Base-by-base conservation (phyloP, 2,888 invertebrate genomes). In the Silvanus unidentatus region DNA sequence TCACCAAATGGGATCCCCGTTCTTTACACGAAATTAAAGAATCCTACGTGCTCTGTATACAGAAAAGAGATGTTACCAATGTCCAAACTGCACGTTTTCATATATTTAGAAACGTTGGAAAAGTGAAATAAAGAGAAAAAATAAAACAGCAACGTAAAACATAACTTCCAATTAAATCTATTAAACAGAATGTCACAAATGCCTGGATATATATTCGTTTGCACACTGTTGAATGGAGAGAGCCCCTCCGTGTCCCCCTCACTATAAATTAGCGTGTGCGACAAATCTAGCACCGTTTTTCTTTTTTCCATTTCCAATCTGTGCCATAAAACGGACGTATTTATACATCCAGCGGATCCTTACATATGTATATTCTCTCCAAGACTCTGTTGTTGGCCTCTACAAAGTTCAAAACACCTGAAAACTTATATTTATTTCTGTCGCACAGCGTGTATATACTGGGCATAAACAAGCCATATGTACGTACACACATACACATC, bases 391-490 rank as follows among this genome's bases (percentile, higher is more conserved):
- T 30, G 32, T 13, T 45, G 54, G 42, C 52, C 52, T 49, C 52
- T 46, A 42, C 49, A 54, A 55, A 63, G 64, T 65, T 65, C 62
- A 64, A 64, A 59, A 64, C 59, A 65, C 63, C 63, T 64, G 62
- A 55, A 32, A 32, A 58, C 55, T 53, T 52, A 53, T 57, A 62
- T 65, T 64, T 65, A 62, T 63, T 64, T 60, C 58, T 57, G 62
- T 57, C 59, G 53, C 57, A 46, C 52, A 53, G 51, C 43, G 12
- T 15, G 13, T 15, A 22, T 22, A 22, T 22, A 8, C 22, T 5
- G 22, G 8, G 22, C 22, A 22, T 22, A 22, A 22, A 8, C 22
- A 22, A 22, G 8, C 22, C 22, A 22, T 22, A 22, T 22, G 22
- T 22, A 22, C 8, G 22, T 22, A 22, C 22, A n/a, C n/a, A n/a